phyloP scores from a whole-genome alignment of 1,140 invertebrate species.

The Sycophila sp. region DNA sequence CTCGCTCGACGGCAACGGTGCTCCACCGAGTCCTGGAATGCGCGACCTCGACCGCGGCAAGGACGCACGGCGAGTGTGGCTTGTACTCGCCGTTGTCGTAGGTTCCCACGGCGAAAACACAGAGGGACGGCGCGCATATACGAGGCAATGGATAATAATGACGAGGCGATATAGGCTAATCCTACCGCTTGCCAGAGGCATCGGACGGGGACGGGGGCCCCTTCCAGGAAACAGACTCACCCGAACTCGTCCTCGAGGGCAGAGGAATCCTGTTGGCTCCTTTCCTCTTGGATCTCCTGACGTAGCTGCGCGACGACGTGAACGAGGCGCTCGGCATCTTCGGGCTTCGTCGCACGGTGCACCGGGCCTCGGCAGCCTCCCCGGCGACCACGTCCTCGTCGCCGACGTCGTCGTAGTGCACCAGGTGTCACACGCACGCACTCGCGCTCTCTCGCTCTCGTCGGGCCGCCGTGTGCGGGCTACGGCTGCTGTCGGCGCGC shows the following conservation, averaged over 20 bases:
- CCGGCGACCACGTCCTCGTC: not conserved
- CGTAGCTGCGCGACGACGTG: constrained; percentile 86
- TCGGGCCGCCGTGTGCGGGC: not conserved
- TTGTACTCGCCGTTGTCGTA: not conserved
- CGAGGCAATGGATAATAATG: no score
- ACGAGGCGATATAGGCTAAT: constrained; percentile 4
- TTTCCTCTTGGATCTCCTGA: constrained; percentile 85
- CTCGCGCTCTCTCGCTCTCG: not conserved
- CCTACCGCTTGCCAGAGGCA: not conserved
- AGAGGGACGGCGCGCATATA: constrained; percentile 3
- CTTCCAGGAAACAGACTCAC: constrained; percentile 67
- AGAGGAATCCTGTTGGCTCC: constrained; percentile 83
- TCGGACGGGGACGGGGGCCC: not conserved
- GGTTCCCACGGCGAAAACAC: not conserved
- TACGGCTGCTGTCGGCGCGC: no score
- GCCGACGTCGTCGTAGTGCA: not conserved
- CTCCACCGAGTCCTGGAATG: no score
- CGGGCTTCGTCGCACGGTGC: not conserved
- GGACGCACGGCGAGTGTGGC: no score
- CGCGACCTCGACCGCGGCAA: no score
- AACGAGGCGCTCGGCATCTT: constrained; percentile 92
- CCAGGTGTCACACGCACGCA: constrained; percentile 14
- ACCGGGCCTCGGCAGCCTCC: not conserved
- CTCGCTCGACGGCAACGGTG: no score
- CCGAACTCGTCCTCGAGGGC: constrained; percentile 79